These are phyloP conservation scores for Clarias laeviceps DNA, from an alignment of 2,797 vertebrate genomes.

Conservation along the genomic window DNA sequence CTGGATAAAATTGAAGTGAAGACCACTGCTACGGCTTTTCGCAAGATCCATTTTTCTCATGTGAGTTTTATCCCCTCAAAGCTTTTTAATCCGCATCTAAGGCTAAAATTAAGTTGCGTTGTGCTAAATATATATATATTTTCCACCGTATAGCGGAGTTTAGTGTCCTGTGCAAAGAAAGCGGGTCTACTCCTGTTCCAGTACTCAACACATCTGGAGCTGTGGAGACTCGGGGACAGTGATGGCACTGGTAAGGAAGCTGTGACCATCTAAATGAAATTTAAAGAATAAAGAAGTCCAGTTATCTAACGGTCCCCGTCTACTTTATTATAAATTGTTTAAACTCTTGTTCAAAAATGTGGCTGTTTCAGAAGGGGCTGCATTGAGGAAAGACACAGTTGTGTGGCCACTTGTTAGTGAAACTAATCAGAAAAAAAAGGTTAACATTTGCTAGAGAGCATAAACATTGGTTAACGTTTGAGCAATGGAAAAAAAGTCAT, in stretches of 20 bases:
- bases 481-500: too few species aligned
- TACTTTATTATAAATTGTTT: too few species aligned
- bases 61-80: slow-evolving; percentile 71
- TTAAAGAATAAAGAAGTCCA: not conserved
- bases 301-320: not conserved
- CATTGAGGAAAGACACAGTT: too few species aligned
- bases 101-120: not conserved
- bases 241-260: slow-evolving; percentile 75
- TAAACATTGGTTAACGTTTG: too few species aligned
- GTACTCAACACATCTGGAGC: slow-evolving; percentile 86
- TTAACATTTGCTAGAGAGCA: too few species aligned
- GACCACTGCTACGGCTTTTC: slow-evolving; percentile 75
- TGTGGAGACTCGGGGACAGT: slow-evolving; percentile 90
- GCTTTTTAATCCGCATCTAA: not conserved
- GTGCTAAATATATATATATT: not conserved
- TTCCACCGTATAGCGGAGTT: slow-evolving; percentile 4
- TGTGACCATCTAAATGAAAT: not conserved
- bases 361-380: too few species aligned
- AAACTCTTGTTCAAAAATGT: too few species aligned
- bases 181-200: slow-evolving; percentile 91
- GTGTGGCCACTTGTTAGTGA: too few species aligned
- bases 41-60: slow-evolving; percentile 87
- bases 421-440: too few species aligned
- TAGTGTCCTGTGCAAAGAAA: slow-evolving; percentile 69
- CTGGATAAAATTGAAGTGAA: slow-evolving; percentile 86